Evolutionary conservation across 2,888 invertebrate genomes (phyloP).

Genomic region (Hesperia comma): DNA sequence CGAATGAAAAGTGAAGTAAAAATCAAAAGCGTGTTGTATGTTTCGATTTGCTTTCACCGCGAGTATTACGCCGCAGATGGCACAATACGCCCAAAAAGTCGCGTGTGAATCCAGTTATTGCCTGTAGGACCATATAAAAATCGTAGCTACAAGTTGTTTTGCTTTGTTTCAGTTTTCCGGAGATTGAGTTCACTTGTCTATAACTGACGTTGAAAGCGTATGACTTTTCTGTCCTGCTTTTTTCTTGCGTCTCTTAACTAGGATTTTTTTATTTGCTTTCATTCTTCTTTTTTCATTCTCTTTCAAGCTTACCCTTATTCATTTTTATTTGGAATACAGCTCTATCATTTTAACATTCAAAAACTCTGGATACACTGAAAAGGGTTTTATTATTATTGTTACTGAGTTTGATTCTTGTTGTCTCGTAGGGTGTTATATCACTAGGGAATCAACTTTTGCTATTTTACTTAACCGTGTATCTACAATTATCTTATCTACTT

Average conservation of each 20-base stretch:
- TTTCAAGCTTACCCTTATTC: too few species aligned
- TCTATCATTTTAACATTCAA: too few species aligned
- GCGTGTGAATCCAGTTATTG: constrained; percentile 26
- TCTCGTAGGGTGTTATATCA: too few species aligned
- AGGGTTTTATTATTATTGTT: too few species aligned
- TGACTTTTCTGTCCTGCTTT: background rate
- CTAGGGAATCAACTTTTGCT: too few species aligned
- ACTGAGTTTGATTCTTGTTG: too few species aligned
- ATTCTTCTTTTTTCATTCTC: too few species aligned
- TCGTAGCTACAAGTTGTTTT: constrained; percentile 3
- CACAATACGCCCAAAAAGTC: constrained; percentile 16
- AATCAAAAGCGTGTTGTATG: background rate
- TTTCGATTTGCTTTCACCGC: background rate
- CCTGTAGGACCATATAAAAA: constrained; percentile 14
- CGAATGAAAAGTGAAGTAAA: background rate
- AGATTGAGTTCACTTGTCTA: constrained; percentile 16
- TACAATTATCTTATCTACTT: too few species aligned
- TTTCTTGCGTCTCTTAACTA: background rate
- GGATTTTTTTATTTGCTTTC: background rate
- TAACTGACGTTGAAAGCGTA: background rate
- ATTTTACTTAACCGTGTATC: too few species aligned
- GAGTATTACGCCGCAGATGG: constrained; percentile 17
- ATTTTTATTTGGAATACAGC: too few species aligned
- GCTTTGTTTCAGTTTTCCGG: constrained; percentile 12
- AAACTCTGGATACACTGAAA: too few species aligned